Percentiles rank a stretch among this genome's conserved stretches.
Evolutionary conservation across 64 coral and sea anemone genomes (phyloP).

Genomic region (Stichodactyla helianthus): DNA sequence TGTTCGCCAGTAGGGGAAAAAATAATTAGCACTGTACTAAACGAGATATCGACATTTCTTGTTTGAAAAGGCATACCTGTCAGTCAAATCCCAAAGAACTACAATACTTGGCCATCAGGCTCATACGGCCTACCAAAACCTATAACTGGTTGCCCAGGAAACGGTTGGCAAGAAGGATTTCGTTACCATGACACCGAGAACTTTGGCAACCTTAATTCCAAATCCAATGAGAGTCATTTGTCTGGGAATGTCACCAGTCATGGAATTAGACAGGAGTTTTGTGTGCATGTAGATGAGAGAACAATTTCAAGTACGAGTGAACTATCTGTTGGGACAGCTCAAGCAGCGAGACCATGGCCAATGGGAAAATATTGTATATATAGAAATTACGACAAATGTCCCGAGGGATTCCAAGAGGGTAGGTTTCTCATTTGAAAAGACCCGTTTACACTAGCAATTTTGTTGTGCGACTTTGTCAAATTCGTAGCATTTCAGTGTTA

Average conservation of each 20-base stretch:
- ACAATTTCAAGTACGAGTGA: not conserved
- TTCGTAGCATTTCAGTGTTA: not conserved
- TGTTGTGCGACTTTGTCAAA: not conserved
- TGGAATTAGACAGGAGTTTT: constrained; percentile 84
- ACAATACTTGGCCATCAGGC: constrained; percentile 65
- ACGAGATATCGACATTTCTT: not conserved
- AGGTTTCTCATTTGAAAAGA: not conserved
- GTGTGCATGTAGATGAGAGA: constrained; percentile 28
- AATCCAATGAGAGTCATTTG: constrained; percentile 69
- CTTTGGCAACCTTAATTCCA: constrained; percentile 54
- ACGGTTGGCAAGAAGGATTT: constrained; percentile 70
- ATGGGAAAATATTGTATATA: constrained; percentile 84
- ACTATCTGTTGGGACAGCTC: not conserved
- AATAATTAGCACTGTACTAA: too few species aligned
- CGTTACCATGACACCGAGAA: constrained; percentile 91
- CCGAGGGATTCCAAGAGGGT: constrained; percentile 75
- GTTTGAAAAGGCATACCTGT: constrained; percentile 16
- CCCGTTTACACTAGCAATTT: too few species aligned
- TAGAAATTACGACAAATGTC: constrained; percentile 53
- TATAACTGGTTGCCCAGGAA: constrained; percentile 52
- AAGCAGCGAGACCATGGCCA: constrained; percentile 50
- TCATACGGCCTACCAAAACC: constrained; percentile 79
- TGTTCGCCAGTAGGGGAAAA: too few species aligned
- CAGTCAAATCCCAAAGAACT: not conserved
- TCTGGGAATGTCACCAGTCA: constrained; percentile 59